Conservation (phyloP, 2,113 vertebrate species). For the Rousettus leschenaultii region DNA sequence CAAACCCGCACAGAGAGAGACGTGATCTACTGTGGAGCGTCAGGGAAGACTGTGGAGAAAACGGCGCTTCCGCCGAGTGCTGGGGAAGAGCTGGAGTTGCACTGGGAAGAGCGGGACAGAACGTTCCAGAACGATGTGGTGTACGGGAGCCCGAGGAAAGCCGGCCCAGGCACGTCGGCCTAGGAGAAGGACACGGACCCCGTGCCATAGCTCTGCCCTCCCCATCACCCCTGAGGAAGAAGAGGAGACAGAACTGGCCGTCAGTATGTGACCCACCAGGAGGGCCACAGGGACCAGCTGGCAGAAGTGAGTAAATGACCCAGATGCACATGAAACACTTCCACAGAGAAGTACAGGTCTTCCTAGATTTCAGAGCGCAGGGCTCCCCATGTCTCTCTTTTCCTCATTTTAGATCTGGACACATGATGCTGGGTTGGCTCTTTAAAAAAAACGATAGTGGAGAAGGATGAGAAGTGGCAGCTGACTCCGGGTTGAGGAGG, state of each 20-base stretch:
- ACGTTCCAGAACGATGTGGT: fast-evolving
- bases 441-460: neutral
- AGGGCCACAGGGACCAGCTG: neutral
- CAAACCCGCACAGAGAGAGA: neutral
- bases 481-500: neutral
- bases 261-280: neutral
- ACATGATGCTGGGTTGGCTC: neutral
- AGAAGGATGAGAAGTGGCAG: neutral
- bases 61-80: fast-evolving
- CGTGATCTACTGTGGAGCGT: neutral
- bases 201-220: fast-evolving
- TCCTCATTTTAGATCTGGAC: neutral
- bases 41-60: neutral
- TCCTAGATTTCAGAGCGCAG: neutral
- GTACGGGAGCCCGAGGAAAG: fast-evolving
- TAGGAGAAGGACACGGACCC: neutral
- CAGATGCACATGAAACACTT: neutral
- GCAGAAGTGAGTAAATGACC: neutral
- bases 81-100: neutral
- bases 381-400: neutral
- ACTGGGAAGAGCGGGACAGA: neutral
- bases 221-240: neutral
- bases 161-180: fast-evolving
- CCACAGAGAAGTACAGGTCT: neutral
- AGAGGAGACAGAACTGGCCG: neutral